phyloP scores from a whole-genome alignment of 2,888 invertebrate genomes.

The Aelia acuminata region DNA sequence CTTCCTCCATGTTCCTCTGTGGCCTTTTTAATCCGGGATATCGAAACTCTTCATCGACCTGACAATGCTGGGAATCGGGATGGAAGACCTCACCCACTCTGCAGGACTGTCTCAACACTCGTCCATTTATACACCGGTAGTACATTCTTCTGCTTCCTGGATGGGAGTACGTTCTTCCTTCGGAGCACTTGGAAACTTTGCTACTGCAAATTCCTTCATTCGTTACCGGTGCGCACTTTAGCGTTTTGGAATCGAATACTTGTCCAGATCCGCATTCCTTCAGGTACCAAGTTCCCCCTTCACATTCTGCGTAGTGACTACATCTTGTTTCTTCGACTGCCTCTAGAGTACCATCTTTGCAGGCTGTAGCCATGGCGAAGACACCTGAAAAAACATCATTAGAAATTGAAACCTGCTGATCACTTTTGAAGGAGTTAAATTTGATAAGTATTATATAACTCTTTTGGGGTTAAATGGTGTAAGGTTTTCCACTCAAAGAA shows the following conservation, averaged over 20 bases:
- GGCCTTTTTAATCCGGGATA: not conserved
- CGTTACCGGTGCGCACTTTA: not conserved
- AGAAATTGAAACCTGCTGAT: too few species aligned
- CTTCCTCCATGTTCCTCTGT: not conserved
- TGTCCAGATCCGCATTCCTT: slow-evolving; percentile 15
- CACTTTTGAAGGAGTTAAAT: too few species aligned
- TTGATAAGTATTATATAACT: too few species aligned
- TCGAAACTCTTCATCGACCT: not conserved
- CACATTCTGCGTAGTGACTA: not conserved
- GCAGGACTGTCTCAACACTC: not conserved
- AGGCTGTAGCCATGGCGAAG: not conserved
- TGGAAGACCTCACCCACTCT: not conserved
- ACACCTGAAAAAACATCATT: slow-evolving; percentile 42
- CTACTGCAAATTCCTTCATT: not conserved
- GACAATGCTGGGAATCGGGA: not conserved
- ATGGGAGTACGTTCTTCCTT: not conserved
- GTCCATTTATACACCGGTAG: not conserved
- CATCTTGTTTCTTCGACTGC: not conserved
- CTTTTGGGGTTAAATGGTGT: too few species aligned
- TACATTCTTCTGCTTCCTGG: not conserved
- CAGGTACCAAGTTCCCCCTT: slow-evolving; percentile 11
- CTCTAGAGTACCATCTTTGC: not conserved
- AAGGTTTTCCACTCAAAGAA: too few species aligned
- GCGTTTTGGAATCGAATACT: not conserved
- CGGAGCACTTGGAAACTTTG: not conserved